These are phyloP conservation scores for Helostoma temminkii DNA, from an alignment of 2,797 vertebrate genomes.

Conservation along the genomic window DNA sequence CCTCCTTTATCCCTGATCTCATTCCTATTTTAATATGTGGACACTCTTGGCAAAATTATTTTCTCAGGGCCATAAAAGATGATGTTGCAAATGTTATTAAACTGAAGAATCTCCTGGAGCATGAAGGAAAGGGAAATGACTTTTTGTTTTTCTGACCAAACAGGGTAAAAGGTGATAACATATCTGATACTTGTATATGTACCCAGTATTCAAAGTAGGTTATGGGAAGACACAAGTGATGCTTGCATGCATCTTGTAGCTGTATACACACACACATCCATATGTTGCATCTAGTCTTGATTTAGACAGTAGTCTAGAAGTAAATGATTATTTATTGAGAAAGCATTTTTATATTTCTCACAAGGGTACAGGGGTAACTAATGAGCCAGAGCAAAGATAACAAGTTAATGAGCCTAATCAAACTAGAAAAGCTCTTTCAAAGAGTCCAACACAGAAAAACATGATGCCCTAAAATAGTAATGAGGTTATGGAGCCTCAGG, in stretches of 20 bases:
- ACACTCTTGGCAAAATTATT: conserved; percentile 14
- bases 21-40: neutral
- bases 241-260: too few species aligned
- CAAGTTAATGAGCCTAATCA: neutral
- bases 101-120: conserved; percentile 10
- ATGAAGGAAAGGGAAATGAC: neutral
- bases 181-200: neutral
- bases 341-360: neutral
- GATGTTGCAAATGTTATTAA: conserved; percentile 54
- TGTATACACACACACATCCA: too few species aligned
- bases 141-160: neutral
- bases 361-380: neutral
- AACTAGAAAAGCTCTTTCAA: neutral
- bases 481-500: neutral
- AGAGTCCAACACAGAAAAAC: neutral
- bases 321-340: neutral
- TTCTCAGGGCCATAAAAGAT: conserved; percentile 4
- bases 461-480: neutral
- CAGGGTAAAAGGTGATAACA: neutral
- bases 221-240: too few species aligned
- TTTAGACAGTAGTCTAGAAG: neutral
- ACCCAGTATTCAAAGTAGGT: neutral
- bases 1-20: conserved; percentile 10
- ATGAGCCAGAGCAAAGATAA: neutral
- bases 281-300: neutral